Conservation (phyloP, 2,113 vertebrate species). For the Anoura caudifer region DNA sequence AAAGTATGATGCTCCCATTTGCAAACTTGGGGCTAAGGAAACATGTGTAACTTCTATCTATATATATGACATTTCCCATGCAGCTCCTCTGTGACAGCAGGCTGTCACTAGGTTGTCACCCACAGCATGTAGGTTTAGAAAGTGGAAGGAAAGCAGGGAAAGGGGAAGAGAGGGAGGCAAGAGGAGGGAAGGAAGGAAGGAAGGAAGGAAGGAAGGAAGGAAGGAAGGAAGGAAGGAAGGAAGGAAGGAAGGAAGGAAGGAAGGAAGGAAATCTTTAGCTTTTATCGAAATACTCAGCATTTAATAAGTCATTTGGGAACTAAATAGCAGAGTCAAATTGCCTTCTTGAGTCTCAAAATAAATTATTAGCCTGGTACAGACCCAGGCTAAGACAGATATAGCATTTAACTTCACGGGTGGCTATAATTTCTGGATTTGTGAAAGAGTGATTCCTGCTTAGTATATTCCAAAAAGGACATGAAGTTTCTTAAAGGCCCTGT, state of each 20-base stretch:
- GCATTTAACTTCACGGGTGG: slow-evolving; percentile 72
- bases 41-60: background rate
- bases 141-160: background rate
- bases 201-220: accelerated
- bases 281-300: slow-evolving; percentile 60
- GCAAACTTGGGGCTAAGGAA: background rate
- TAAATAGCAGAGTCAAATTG: slow-evolving; percentile 61
- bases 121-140: background rate
- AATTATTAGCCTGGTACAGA: slow-evolving; percentile 70
- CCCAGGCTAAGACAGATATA: slow-evolving; percentile 71
- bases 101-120: background rate
- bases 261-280: background rate
- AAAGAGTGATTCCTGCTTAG: slow-evolving; percentile 71
- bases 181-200: accelerated
- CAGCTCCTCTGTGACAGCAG: background rate
- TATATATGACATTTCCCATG: background rate
- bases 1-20: background rate
- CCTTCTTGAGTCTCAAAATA: slow-evolving; percentile 67
- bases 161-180: accelerated
- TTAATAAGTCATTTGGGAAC: slow-evolving; percentile 68
- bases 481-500: slow-evolving; percentile 75
- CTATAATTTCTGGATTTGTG: slow-evolving; percentile 72
- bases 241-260: accelerated
- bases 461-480: slow-evolving; percentile 73
- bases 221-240: too few species aligned